These are phyloP conservation scores for Mythimna loreyi DNA, from an alignment of 2,888 invertebrate genomes.

Conservation along the genomic window DNA sequence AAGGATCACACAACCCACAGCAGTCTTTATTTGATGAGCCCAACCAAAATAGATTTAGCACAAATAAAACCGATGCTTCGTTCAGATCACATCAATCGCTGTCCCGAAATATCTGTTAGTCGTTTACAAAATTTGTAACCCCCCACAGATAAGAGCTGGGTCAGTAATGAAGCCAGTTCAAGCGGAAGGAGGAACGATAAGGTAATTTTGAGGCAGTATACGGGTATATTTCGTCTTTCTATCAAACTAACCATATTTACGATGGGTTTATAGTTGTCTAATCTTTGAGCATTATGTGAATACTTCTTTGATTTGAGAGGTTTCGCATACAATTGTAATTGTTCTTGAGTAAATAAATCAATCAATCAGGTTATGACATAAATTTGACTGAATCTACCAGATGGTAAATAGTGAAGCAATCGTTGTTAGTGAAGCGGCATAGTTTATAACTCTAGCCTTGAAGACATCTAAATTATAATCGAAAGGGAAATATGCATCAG, in stretches of 20 bases:
- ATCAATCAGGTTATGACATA: too few species aligned
- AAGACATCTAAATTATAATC: too few species aligned
- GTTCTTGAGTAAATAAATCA: too few species aligned
- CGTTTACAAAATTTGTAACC: constrained; percentile 74
- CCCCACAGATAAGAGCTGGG: constrained; percentile 71
- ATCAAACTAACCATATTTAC: constrained; percentile 51
- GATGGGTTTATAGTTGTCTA: constrained; percentile 30
- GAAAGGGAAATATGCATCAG: too few species aligned
- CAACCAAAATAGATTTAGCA: constrained; percentile 28
- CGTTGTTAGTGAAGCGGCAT: too few species aligned
- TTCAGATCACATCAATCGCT: constrained; percentile 68
- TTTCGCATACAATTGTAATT: too few species aligned
- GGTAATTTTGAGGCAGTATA: constrained; percentile 62
- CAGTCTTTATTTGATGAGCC: background rate
- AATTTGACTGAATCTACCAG: too few species aligned
- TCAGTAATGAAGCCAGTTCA: constrained; percentile 76
- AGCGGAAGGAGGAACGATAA: constrained; percentile 76
- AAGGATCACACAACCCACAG: constrained; percentile 2
- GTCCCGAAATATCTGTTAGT: constrained; percentile 69
- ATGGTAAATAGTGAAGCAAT: too few species aligned
- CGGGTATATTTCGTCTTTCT: constrained; percentile 56
- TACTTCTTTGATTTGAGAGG: background rate
- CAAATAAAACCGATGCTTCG: constrained; percentile 52
- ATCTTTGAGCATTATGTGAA: constrained; percentile 26
- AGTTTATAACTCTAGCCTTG: too few species aligned